phyloP scores from a whole-genome alignment of 2,113 vertebrate genomes.

The Strix aluco region DNA sequence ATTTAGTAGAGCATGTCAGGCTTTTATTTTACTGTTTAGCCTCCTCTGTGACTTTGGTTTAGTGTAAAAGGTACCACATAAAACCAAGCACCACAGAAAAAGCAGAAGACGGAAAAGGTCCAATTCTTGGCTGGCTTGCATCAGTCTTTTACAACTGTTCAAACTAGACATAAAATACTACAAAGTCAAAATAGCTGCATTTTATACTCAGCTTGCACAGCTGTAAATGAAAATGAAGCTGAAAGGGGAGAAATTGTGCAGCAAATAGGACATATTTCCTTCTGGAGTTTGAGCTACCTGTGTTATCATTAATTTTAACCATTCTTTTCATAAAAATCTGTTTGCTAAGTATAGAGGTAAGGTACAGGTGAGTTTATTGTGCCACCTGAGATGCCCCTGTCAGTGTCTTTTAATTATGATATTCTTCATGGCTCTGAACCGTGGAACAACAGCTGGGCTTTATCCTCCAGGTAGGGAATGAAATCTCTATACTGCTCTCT shows the following conservation, averaged over 20 bases:
- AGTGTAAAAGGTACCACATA: neutral
- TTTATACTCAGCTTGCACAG: neutral
- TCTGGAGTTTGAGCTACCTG: neutral
- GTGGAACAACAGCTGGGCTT: neutral
- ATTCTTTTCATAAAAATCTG: neutral
- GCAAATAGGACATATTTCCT: neutral
- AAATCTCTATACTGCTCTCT: neutral
- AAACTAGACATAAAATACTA: neutral
- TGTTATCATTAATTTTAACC: neutral
- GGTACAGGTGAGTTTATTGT: neutral
- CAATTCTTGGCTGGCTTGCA: neutral
- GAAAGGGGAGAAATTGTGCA: neutral
- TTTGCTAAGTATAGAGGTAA: neutral
- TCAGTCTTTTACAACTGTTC: neutral
- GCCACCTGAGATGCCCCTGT: neutral
- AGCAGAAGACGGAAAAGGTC: neutral
- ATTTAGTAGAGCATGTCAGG: conserved; percentile 22
- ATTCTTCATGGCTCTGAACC: neutral
- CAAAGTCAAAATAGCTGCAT: neutral
- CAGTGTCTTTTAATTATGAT: neutral
- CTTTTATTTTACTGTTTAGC: conserved; percentile 34
- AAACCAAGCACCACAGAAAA: neutral
- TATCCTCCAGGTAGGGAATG: neutral
- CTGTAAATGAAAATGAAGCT: neutral
- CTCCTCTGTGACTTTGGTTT: neutral